Percentiles rank a stretch among this genome's conserved stretches.
Conservation (phyloP, 2,113 vertebrate species). For the Phylloscopus trochilus region DNA sequence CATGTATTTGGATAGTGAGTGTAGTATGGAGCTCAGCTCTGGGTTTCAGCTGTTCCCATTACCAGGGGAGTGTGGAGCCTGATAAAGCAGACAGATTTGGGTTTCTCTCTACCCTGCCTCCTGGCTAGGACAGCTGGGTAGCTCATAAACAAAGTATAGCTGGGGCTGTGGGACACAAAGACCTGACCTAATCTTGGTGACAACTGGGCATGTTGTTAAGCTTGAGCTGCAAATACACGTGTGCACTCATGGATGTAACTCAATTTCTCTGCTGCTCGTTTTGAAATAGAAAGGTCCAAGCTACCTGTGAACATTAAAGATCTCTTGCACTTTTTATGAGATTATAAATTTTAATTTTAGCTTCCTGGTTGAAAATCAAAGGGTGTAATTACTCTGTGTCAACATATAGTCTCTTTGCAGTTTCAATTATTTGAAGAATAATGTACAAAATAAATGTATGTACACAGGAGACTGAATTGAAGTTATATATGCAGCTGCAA, state of each 20-base stretch:
- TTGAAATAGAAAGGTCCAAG: not conserved
- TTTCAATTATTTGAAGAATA: constrained; percentile 24
- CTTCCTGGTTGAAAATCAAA: not conserved
- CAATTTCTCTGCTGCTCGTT: not conserved
- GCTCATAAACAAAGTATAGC: not conserved
- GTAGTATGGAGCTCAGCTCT: not conserved
- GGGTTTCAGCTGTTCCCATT: not conserved
- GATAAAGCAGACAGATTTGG: not conserved
- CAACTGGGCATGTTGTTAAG: not conserved
- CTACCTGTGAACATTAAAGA: not conserved
- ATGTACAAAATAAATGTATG: not conserved
- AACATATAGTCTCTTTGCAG: not conserved
- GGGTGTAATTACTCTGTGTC: not conserved
- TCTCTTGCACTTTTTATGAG: not conserved
- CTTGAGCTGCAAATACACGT: not conserved
- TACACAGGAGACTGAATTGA: not conserved
- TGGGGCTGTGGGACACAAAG: not conserved
- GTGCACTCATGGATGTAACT: not conserved
- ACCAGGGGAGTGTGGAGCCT: not conserved
- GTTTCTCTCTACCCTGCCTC: not conserved
- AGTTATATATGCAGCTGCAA: not conserved
- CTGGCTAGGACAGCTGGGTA: not conserved
- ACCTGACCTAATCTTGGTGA: not conserved
- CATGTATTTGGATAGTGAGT: accelerated
- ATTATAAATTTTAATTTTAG: constrained; percentile 25